Base-by-base conservation (phyloP, 2,113 vertebrate genomes). In the Zosterops hypoxanthus region DNA sequence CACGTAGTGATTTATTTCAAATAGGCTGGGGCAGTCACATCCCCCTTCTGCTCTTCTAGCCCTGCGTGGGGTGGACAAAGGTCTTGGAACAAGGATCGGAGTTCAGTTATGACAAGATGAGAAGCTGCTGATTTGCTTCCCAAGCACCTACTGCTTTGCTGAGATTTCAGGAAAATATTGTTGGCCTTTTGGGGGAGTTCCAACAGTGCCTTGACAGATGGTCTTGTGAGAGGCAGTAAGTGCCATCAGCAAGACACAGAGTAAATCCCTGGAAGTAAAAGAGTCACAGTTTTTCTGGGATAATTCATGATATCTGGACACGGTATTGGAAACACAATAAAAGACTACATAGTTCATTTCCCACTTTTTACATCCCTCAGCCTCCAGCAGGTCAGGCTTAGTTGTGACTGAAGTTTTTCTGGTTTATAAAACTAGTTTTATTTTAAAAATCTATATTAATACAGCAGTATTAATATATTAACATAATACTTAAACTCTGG, bases 381-480 rank as follows among this genome's bases (percentile, higher is more conserved):
- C 50, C 64, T 60, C 65, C 68, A 61, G 16, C 2, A 3, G 63
- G 50, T 91, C 76, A 83, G 81, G 41, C 31, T 91, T 42, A 72
- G 53, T 59, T 89, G 41, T 83, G 64, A 41, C 55, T 49, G 68
- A 80, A 83, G 36, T 42, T 76, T 33, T 50, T 83, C 29, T 47
- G 76, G n/a, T 83, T 91, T 86, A 78, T 73, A 73, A 83, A 77
- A 65, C 68, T 52, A 66, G 19, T 84, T 89, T 84, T 77, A 52
- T 36, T 81, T 91, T 92, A 18, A 2, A 64, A 88, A 44, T 69
- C 3, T 44, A 88, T 68, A 24, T 83, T 86, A 73, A 77, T 49
- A 70, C 46, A 86, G 41, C 36, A 91, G 47, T 23, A 24, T 49
- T 49, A 49, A 49, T 49, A 49, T 49, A 49, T 24, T 49, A 82